Percentiles rank a stretch among this genome's conserved stretches.
phyloP scores from a whole-genome alignment of 1,140 invertebrate species.

The Tigriopus japonicus region DNA sequence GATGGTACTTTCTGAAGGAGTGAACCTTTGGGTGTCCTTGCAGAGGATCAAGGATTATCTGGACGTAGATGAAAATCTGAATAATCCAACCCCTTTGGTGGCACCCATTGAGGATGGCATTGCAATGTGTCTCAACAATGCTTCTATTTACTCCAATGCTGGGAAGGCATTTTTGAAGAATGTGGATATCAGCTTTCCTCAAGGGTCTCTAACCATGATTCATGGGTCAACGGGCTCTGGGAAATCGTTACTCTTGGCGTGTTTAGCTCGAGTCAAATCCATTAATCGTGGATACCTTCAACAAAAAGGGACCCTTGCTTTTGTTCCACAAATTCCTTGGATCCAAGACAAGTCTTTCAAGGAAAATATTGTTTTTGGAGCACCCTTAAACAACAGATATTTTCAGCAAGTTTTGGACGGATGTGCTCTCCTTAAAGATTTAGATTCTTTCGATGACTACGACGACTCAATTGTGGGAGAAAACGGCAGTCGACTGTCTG shows the following conservation, averaged over 20 bases:
- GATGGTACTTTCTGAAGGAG: neutral
- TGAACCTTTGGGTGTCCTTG: neutral
- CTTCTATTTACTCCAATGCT: neutral
- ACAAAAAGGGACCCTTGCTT: conserved; percentile 29
- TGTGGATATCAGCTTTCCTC: neutral
- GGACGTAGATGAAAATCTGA: neutral
- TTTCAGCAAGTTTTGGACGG: conserved; percentile 25
- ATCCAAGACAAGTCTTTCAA: conserved; percentile 41
- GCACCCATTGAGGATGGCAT: neutral
- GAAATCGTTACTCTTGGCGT: conserved; percentile 32
- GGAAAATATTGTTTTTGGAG: conserved; percentile 45
- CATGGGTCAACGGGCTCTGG: conserved; percentile 58
- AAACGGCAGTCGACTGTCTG: conserved; percentile 22
- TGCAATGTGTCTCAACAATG: neutral
- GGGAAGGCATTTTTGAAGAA: neutral
- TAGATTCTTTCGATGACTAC: conserved; percentile 23
- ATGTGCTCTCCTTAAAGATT: conserved; percentile 26
- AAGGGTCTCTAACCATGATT: conserved; percentile 28
- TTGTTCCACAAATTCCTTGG: conserved; percentile 44
- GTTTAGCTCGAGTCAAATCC: conserved; percentile 24
- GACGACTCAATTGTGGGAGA: conserved; percentile 28
- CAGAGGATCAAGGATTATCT: neutral
- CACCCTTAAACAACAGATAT: conserved; percentile 29
- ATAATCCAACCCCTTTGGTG: neutral
- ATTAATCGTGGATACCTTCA: conserved; percentile 17